Evolutionary conservation across 2,888 invertebrate species (phyloP), one percentile per base, ranked within the genome.

Genomic region (Campoletis raptor): DNA sequence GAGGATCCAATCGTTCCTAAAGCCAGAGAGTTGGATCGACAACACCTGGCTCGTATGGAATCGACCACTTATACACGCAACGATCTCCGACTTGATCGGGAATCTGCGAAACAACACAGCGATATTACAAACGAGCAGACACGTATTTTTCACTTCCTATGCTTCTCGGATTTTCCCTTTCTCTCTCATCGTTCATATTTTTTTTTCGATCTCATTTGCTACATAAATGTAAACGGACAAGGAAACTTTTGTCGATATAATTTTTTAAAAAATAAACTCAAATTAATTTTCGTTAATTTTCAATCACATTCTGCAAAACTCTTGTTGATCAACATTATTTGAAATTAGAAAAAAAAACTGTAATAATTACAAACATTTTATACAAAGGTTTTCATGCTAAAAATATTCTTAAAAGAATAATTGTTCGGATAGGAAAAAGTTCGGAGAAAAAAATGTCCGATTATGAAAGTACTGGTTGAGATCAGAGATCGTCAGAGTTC

Each of bases 41-140:
- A 85, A 83, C 86, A 86, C 86, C 86, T 86, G 86, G 86, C 83
- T 69, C 45, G 21, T 30, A 64, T 82, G 24, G 24, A 81, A 84
- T 77, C 81, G 83, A 52, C 36, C 61, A 52, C 48, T 54, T 74
- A 45, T 67, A 64, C 83, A 81, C 84, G 86, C 86, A 86, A 84
- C 70, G 21, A 12, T 61, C 69, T 54, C 66, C 24, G 64, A 40
- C 83, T 80, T 48, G 81, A 54, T 64, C 66, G 42, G 73, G 78
- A 81, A 86, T 81, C 86, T 76, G 40, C 69, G 57, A 61, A 85
- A 82, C 40, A 40, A 54, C 40, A 52, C 45, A 48, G 15, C 30
- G 54, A 78, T 77, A 72, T 64, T 21, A 78, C 61, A 81, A 79
- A 66, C 66, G 67, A 42, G 57, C 64, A 52, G 40, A 36, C 81